These are phyloP conservation scores for Hyposoter dolosus DNA, from an alignment of 2,888 invertebrate genomes.

Conservation along the genomic window DNA sequence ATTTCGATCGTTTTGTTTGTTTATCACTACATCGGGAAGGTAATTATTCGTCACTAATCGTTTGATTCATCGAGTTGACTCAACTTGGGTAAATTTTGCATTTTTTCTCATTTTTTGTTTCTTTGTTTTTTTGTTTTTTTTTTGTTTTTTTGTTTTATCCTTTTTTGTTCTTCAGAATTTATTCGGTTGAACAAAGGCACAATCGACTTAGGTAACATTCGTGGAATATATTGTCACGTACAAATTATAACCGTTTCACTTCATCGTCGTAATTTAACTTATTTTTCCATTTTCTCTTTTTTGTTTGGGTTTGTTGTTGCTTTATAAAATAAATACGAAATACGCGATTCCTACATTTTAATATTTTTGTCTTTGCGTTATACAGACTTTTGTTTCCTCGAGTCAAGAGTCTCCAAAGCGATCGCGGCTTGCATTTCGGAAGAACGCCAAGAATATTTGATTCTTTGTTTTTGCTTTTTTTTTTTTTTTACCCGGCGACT, in stretches of 20 bases:
- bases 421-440: conserved; percentile 49
- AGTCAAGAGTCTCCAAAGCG: conserved; percentile 59
- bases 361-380: conserved; percentile 38
- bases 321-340: conserved; percentile 62
- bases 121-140: not conserved
- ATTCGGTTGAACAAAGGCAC: conserved; percentile 80
- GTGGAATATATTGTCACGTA: conserved; percentile 75
- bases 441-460: conserved; percentile 54
- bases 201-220: conserved; percentile 79
- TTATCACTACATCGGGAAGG: conserved; percentile 38
- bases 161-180: conserved; percentile 67
- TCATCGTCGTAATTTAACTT: conserved; percentile 48
- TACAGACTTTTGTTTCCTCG: conserved; percentile 58
- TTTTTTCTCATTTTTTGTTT: not conserved
- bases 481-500: conserved; percentile 41
- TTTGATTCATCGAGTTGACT: conserved; percentile 62
- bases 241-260: conserved; percentile 69
- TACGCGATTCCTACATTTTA: conserved; percentile 52
- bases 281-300: conserved; percentile 49
- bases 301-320: conserved; percentile 1
- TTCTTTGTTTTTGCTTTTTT: conserved; percentile 33
- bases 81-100: conserved; percentile 33
- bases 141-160: conserved; percentile 9
- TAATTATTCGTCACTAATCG: conserved; percentile 43
- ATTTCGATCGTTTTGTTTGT: conserved; percentile 38